Conservation (phyloP, 2,888 invertebrate genomes). For the Hydriomena furcata region DNA sequence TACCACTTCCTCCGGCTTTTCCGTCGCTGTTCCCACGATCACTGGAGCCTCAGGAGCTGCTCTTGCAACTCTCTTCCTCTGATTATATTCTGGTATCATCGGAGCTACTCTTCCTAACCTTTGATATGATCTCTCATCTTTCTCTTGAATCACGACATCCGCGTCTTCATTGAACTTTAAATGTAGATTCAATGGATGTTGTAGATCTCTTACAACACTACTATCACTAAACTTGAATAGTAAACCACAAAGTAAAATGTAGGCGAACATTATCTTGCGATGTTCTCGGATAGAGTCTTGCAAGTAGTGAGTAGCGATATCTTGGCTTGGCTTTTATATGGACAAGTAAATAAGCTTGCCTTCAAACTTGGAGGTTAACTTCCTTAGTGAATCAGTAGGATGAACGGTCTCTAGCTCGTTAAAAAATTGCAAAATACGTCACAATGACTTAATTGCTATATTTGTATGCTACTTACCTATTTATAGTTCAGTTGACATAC, state of each 20-base stretch:
- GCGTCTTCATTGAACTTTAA: background rate
- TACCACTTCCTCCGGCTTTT: slow-evolving; percentile 11
- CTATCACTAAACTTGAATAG: slow-evolving; percentile 6
- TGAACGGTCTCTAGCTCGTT: background rate
- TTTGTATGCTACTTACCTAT: too few relatives aligned
- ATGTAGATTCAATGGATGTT: background rate
- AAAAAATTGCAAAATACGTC: too few relatives aligned
- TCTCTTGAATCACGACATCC: background rate
- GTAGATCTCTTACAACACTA: slow-evolving; percentile 2
- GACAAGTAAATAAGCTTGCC: background rate
- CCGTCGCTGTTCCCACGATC: slow-evolving; percentile 1
- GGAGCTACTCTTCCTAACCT: slow-evolving; percentile 1
- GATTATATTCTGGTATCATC: background rate
- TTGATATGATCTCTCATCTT: background rate
- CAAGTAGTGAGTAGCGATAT: slow-evolving; percentile 2
- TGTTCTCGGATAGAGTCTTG: background rate
- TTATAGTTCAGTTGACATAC: too few relatives aligned
- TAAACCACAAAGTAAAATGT: slow-evolving; percentile 13
- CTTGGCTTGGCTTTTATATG: slow-evolving; percentile 3
- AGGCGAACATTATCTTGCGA: slow-evolving; percentile 14
- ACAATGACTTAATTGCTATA: too few relatives aligned
- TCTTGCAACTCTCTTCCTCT: background rate
- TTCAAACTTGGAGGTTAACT: slow-evolving; percentile 8
- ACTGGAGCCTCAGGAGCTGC: background rate
- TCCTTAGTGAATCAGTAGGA: slow-evolving; percentile 9